A percentile compares a stretch with the other conserved stretches of the same genome.
Conservation (phyloP, 2,888 invertebrate genomes). For the Cerastis rubricosa region DNA sequence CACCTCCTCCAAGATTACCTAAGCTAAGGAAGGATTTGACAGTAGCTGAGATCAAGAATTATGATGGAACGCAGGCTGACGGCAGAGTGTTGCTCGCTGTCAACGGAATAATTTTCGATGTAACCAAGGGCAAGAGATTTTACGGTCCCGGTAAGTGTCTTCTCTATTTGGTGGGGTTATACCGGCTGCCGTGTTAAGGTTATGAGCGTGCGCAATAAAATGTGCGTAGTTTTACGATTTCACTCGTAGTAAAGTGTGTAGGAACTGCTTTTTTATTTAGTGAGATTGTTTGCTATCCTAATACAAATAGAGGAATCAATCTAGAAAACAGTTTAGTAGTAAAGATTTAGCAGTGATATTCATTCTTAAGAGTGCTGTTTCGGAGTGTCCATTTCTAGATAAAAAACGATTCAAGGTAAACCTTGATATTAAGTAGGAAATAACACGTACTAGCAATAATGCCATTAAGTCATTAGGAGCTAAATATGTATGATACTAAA, state of each 20-base stretch:
- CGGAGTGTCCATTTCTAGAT: neutral
- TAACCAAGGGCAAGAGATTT: constrained; percentile 96
- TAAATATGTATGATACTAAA: neutral
- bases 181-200: constrained; percentile 59
- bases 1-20: constrained; percentile 92
- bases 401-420: constrained; percentile 15
- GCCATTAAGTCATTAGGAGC: neutral
- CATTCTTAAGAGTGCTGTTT: neutral
- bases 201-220: constrained; percentile 61
- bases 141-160: constrained; percentile 96
- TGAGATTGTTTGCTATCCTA: constrained; percentile 16
- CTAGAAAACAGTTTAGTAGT: neutral
- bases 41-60: constrained; percentile 95
- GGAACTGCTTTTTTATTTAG: constrained; percentile 46
- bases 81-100: constrained; percentile 97
- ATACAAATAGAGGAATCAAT: constrained; percentile 1
- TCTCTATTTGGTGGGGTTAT: constrained; percentile 58
- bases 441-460: neutral
- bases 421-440: neutral
- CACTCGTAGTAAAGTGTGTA: constrained; percentile 36
- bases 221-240: constrained; percentile 54
- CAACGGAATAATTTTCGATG: constrained; percentile 98
- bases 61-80: constrained; percentile 95
- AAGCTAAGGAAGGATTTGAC: constrained; percentile 97
- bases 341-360: neutral